phyloP scores from a whole-genome alignment of 37 sponge, comb jelly and placozoan genomes.

The Theonella swinhoei region DNA sequence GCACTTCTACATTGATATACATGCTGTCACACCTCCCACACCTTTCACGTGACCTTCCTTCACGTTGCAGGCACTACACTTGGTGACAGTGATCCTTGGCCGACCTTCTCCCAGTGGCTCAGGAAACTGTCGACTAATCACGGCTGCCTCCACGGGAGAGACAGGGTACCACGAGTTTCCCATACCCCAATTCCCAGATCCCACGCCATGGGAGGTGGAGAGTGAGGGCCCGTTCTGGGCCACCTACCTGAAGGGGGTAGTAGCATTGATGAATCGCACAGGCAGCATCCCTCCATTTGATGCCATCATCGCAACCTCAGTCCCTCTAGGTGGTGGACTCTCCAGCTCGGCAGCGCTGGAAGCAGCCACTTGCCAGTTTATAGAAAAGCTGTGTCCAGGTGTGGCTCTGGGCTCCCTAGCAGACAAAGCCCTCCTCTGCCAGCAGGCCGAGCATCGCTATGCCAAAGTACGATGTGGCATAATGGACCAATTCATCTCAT shows the following conservation, averaged over 20 bases:
- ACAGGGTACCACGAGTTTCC: conserved; percentile 19
- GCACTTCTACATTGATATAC: background rate
- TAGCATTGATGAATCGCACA: conserved; percentile 60
- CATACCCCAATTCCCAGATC: conserved; percentile 1
- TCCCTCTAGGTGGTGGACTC: conserved; percentile 96
- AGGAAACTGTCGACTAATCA: conserved; percentile 1
- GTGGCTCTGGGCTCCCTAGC: background rate
- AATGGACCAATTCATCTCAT: conserved; percentile 96
- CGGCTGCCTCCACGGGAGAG: conserved; percentile 11
- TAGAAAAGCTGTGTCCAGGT: conserved; percentile 60
- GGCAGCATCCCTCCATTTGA: conserved; percentile 72
- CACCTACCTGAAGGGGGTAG: conserved; percentile 87
- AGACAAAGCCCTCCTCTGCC: conserved; percentile 69
- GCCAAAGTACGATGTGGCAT: conserved; percentile 89
- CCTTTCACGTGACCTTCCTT: background rate
- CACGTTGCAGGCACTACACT: conserved; percentile 63
- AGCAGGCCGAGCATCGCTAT: conserved; percentile 92
- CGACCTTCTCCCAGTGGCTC: conserved; percentile 8
- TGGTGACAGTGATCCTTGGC: conserved; percentile 85
- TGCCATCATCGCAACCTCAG: conserved; percentile 72
- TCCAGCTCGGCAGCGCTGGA: conserved; percentile 98
- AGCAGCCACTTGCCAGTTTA: conserved; percentile 74
- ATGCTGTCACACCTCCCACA: background rate
- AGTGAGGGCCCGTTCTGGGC: conserved; percentile 73
- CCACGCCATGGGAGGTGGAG: background rate